Evolutionary conservation across 23 tunicate species (phyloP), one percentile per base, ranked within the genome.

Genomic region (Halocynthia roretzi): DNA sequence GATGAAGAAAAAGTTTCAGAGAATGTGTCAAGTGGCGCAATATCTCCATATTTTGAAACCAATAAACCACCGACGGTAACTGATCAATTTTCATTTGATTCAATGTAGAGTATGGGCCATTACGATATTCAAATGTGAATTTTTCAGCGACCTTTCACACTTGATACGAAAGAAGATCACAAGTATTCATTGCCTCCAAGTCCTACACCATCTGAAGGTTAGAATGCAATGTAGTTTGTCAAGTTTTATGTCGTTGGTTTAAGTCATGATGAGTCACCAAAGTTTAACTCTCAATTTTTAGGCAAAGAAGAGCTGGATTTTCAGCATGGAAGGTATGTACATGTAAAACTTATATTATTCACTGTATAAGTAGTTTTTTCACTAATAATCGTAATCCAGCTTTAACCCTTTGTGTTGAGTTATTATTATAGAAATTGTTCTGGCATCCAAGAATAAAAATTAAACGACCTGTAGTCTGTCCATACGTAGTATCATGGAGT

Each of bases 161-260:
- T 31, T 31, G 44, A 31, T 31, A 31, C 44, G 4, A 31, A 31
- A 31, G 44, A 31, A 4, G 44, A 31, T 31, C 70, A 65, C 70
- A 65, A 11, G 31, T 65, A 65, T 65, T 48, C 70, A 10, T 48
- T 65, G 22, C 70, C 70, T 20, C 70, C 70, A 65, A 65, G 70
- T 65, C 70, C 70, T 5, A 20, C 70, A 10, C 19, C 19, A 6
- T 65, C 70, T 0, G 70, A 15, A 65, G 70, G 70, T 65, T 5
- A 20, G 70, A 65, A 65, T 10, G 44, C 44, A 31, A 9, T 65
- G 22, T 48, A 65, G 10, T 65, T 65, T 10, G 19, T 20, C 22
- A 14, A 58, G 15, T n/a, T 58, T 58, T 58, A 58, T 58, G 63
- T 14, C 4, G 44, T 31, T 31, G 44, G 44, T 31, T 31, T 4